Evolutionary conservation across 1,140 invertebrate species (phyloP).

Genomic region (Batillaria attramentaria): DNA sequence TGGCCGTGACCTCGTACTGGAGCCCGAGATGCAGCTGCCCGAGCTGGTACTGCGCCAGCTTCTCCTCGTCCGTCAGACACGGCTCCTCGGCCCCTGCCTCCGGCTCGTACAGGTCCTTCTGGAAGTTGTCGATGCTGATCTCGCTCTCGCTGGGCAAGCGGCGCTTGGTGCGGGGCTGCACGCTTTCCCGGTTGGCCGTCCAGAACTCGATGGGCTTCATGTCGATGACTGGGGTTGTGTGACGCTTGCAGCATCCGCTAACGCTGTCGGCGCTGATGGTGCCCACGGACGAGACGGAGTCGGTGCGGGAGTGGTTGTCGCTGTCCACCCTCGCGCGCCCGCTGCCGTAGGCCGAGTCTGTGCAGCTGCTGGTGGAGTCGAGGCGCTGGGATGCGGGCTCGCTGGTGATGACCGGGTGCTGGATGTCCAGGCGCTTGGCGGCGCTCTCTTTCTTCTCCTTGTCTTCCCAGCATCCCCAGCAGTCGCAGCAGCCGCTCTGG

Average conservation of each 20-base stretch:
- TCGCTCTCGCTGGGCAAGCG: conserved; percentile 67
- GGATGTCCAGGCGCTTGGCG: conserved; percentile 38
- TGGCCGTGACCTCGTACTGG: conserved; percentile 69
- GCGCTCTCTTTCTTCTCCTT: conserved; percentile 19
- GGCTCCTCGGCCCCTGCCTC: conserved; percentile 52
- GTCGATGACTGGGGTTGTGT: conserved; percentile 70
- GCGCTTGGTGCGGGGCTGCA: conserved; percentile 67
- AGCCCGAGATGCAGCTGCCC: conserved; percentile 72
- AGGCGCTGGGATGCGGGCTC: conserved; percentile 41
- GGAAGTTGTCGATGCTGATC: conserved; percentile 69
- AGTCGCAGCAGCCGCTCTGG: conserved; percentile 42
- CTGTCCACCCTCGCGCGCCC: conserved; percentile 57
- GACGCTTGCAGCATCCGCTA: conserved; percentile 52
- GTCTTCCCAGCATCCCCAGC: conserved; percentile 38
- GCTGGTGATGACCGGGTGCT: conserved; percentile 32
- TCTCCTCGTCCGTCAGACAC: conserved; percentile 68
- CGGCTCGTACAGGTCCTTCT: conserved; percentile 67
- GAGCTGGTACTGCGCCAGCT: conserved; percentile 65
- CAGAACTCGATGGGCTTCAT: conserved; percentile 74
- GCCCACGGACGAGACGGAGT: conserved; percentile 62
- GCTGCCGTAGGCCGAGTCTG: conserved; percentile 54
- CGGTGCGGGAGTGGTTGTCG: conserved; percentile 58
- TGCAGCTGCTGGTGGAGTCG: conserved; percentile 60
- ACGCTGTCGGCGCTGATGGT: conserved; percentile 56
- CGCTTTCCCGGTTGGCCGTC: conserved; percentile 70